phyloP scores from a whole-genome alignment of 2,888 invertebrate species.

The Didymodactylos carnosus region DNA sequence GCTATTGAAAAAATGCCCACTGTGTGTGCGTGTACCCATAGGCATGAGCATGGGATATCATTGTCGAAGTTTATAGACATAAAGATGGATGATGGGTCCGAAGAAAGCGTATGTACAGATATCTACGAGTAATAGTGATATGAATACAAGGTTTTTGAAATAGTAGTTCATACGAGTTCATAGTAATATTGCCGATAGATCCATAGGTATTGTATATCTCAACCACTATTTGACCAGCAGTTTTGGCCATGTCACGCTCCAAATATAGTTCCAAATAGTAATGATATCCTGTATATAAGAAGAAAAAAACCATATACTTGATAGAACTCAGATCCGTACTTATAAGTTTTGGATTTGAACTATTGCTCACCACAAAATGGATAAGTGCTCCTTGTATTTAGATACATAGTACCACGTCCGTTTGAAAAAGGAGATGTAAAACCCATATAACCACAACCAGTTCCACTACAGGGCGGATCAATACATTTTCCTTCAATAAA shows the following conservation, averaged over 20 bases:
- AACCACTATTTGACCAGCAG: neutral
- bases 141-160: too few species aligned
- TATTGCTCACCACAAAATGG: neutral
- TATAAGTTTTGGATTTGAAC: too few species aligned
- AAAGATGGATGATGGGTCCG: too few species aligned
- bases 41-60: too few species aligned
- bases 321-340: too few species aligned
- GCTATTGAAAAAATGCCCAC: too few species aligned
- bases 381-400: neutral
- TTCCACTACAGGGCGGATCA: neutral
- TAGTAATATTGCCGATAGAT: neutral
- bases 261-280: neutral
- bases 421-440: neutral
- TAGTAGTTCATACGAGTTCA: too few species aligned
- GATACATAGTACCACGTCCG: neutral
- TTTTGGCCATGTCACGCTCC: neutral
- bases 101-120: too few species aligned
- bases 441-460: neutral
- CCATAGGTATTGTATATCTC: neutral
- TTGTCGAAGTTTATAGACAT: too few species aligned
- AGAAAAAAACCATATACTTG: too few species aligned
- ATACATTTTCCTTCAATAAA: neutral
- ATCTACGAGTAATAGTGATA: too few species aligned
- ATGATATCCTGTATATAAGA: neutral
- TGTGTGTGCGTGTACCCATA: too few species aligned